phyloP scores from a whole-genome alignment of 2,797 vertebrate genomes.

The Alca torda region DNA sequence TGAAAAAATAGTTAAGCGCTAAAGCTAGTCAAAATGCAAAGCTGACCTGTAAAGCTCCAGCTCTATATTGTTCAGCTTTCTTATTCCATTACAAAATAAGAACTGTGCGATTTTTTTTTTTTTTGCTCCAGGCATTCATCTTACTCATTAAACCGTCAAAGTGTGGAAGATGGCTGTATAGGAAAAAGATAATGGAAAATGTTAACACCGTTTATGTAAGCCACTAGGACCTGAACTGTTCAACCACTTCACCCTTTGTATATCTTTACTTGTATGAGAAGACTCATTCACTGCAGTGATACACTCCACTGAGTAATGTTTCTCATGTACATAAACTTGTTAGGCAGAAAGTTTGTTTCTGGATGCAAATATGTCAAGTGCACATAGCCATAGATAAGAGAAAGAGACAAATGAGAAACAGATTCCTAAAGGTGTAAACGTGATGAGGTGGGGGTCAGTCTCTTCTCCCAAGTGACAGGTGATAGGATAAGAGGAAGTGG shows the following conservation, averaged over 20 bases:
- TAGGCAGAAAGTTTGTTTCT: neutral
- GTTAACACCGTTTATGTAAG: neutral
- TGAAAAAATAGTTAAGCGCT: neutral
- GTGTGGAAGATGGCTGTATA: neutral
- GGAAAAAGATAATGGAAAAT: neutral
- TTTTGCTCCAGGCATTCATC: neutral
- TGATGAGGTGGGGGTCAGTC: neutral
- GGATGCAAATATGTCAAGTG: neutral
- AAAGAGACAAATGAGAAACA: neutral
- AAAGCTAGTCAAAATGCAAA: neutral
- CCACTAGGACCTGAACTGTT: neutral
- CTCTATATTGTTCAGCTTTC: neutral
- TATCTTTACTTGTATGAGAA: neutral
- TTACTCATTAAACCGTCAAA: conserved; percentile 3
- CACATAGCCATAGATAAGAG: neutral
- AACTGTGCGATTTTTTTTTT: neutral
- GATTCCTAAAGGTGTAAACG: neutral
- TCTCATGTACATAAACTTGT: neutral
- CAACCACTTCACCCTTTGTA: neutral
- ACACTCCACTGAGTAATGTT: neutral
- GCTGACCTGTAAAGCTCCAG: neutral
- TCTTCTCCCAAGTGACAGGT: too few species aligned
- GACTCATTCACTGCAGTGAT: neutral
- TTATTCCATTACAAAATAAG: neutral
- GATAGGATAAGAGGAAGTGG: too few species aligned